A percentile compares a stretch with the other conserved stretches of the same genome.
Evolutionary conservation across 2,888 invertebrate species (phyloP).

Genomic region (Acleris laterana): DNA sequence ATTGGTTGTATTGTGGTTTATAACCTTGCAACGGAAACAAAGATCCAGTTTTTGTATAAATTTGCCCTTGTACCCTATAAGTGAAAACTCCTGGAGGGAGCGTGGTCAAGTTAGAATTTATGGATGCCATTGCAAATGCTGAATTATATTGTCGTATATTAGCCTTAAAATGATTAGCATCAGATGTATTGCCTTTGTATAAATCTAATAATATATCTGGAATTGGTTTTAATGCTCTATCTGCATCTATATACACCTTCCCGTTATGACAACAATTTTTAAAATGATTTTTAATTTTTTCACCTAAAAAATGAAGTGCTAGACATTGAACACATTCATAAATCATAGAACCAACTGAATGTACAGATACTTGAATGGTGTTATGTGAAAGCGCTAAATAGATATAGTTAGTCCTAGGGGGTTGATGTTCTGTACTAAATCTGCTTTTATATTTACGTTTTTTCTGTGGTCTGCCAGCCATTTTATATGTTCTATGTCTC

Average conservation of each 20-base stretch:
- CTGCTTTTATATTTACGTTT: too few species aligned
- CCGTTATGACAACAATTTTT: slow-evolving; percentile 14
- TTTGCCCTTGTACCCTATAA: slow-evolving; percentile 32
- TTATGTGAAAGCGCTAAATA: too few species aligned
- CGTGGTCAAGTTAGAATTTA: slow-evolving; percentile 10
- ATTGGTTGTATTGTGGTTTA: slow-evolving; percentile 40
- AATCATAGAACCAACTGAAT: too few species aligned
- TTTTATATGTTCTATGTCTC: too few species aligned
- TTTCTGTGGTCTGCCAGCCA: too few species aligned
- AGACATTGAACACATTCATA: too few species aligned
- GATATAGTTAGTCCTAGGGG: too few species aligned
- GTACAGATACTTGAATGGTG: too few species aligned
- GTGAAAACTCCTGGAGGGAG: neutral
- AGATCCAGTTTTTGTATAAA: slow-evolving; percentile 14
- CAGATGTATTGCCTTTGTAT: slow-evolving; percentile 28
- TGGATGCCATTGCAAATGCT: slow-evolving; percentile 31
- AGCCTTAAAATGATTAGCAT: slow-evolving; percentile 35
- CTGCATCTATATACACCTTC: too few species aligned
- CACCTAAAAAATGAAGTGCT: neutral
- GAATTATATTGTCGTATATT: slow-evolving; percentile 32
- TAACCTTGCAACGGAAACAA: slow-evolving; percentile 9
- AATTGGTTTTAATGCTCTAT: slow-evolving; percentile 26
- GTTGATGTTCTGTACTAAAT: too few species aligned
- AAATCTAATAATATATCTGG: slow-evolving; percentile 37
- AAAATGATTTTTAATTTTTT: slow-evolving; percentile 22